Base-by-base conservation (phyloP, 2,888 invertebrate genomes). In the Bruchidius siliquastri region DNA sequence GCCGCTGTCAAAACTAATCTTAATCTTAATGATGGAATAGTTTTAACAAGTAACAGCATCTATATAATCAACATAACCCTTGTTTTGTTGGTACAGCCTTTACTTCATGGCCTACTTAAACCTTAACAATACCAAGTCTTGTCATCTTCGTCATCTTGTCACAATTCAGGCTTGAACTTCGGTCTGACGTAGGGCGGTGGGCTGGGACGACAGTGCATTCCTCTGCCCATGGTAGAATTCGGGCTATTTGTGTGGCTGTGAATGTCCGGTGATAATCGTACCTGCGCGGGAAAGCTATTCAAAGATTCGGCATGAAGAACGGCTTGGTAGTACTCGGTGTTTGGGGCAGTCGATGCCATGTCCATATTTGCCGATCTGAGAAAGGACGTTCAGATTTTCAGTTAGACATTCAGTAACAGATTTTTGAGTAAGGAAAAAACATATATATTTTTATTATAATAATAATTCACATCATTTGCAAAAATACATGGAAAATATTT, bases 181-280 rank as follows among this genome's bases (percentile, higher is more conserved):
- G 89, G 88, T 69, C 88, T 87, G 8, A 88, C 87, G 78, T 91
- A 91, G 0, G 90, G 90, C 6, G 90, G 90, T 20, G 90, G 90
- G 80, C 89, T 90, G 0, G 90, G 90, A 71, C 90, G 86, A 78
- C 86, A 86, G 80, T 87, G 86, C 8, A 86, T 79, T 0, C 86
- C 86, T 71, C 84, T 81, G 68, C 79, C 83, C 3, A 85, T 79
- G 13, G 85, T 86, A n/a, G 83, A 84, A 69, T 83, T 85, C 0
- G 86, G 86, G 77, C 87, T 87, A 72, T 83, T 83, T 1, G 85
- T 83, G 72, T 82, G 83, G 69, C 83, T 84, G 20, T 81, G 80
- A 26, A 82, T 80, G 74, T 85, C 86, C 0, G 86, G 85, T 2
- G 85, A 85, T 69, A 83, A 79, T 21, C 80, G 81, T 30, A 83